A percentile compares a stretch with the other conserved stretches of the same genome.
These are phyloP conservation scores for Azemiops feae DNA, from an alignment of 2,113 vertebrate species.

Conservation along the genomic window DNA sequence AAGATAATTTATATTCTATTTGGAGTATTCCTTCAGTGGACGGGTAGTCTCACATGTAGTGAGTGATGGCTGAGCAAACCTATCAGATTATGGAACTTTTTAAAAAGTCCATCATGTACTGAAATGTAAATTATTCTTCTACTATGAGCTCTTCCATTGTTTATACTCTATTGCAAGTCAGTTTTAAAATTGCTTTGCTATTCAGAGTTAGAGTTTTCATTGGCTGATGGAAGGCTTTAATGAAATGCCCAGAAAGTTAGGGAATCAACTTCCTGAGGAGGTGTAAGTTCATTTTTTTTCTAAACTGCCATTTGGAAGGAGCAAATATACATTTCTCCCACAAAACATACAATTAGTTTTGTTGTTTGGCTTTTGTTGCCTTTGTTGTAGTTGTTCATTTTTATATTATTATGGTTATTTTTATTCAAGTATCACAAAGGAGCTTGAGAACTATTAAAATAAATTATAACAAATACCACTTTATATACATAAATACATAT, in stretches of 20 bases:
- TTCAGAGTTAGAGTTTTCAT: neutral
- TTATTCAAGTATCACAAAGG: too few relatives aligned
- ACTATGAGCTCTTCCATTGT: neutral
- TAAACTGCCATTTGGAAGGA: neutral
- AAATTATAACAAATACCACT: neutral
- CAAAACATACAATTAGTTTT: neutral
- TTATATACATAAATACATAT: too few relatives aligned
- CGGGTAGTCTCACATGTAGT: neutral
- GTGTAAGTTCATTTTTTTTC: neutral
- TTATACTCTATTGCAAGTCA: neutral
- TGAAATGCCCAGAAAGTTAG: neutral
- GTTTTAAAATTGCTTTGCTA: neutral
- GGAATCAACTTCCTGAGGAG: neutral
- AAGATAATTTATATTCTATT: neutral
- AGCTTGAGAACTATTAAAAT: neutral
- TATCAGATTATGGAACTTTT: neutral
- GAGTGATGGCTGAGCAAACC: neutral
- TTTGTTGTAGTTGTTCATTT: neutral
- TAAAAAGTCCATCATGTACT: neutral
- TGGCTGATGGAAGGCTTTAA: neutral
- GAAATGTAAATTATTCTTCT: too few relatives aligned
- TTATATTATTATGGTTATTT: neutral
- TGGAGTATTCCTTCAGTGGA: neutral
- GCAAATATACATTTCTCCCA: neutral
- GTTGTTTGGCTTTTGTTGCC: neutral